Evolutionary conservation across 2,113 vertebrate genomes (phyloP), one percentile per base, ranked within the genome.

Genomic region (Pseudorectes ferrugineus): DNA sequence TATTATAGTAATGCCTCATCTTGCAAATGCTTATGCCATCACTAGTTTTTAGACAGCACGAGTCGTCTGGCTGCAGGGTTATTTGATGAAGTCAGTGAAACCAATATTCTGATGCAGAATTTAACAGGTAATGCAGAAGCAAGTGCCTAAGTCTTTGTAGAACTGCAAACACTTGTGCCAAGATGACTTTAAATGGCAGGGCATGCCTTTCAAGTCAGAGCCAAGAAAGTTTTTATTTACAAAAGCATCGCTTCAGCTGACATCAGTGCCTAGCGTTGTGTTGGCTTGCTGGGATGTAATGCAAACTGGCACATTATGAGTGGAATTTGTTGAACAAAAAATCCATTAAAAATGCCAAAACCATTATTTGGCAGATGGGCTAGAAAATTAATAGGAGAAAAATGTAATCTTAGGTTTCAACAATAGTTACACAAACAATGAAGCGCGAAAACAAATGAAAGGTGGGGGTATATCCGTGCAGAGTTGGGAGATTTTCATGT

Each of bases 311-410:
- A 87, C 21, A 9, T 58, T 55, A 20, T n/a, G 61, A 94, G 91
- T 80, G 95, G 93, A 87, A 88, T 95, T 94, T 93, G 59, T 90
- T 96, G 94, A 97, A 95, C 77, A 87, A 95, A 90, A 97, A 92
- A 88, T 63, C 78, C 72, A 67, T 96, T 97, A 89, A 96, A 91
- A 97, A 96, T 42, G 45, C 91, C 67, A 74, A 94, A 96, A 82
- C 73, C 87, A 74, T 97, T 97, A 85, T 96, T 97, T 96, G 89
- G 90, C 95, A 97, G 96, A 97, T 97, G 94, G 93, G 79, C 93
- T 94, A 91, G 88, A 89, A 93, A 97, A 96, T 96, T 96, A 97
- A 72, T 86, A 95, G 72, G 83, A 76, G 84, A 91, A 92, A 96
- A 97, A 96, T 96, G 74, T 97, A 95, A 96, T 95, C 90, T 97